A percentile compares a stretch with the other conserved stretches of the same genome.
Evolutionary conservation across 2,888 invertebrate species (phyloP).

Genomic region (Julus scanicus): DNA sequence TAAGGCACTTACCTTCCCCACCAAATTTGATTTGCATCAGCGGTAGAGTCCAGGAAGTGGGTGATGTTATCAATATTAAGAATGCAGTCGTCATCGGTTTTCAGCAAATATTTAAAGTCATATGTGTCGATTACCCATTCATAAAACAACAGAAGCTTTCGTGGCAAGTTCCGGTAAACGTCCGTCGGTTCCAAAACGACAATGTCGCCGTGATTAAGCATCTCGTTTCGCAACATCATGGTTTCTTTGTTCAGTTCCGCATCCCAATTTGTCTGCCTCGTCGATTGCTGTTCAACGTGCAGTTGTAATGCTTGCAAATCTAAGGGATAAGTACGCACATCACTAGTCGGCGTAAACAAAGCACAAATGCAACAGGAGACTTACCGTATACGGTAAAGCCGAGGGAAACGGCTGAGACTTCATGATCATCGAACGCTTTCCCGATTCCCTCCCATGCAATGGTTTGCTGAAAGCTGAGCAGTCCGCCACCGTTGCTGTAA

Average conservation of each 20-base stretch:
- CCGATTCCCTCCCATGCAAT: not conserved
- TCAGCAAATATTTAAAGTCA: not conserved
- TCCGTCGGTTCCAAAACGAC: constrained; percentile 52
- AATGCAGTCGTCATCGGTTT: constrained; percentile 26
- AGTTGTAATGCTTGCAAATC: not conserved
- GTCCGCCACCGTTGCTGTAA: not conserved
- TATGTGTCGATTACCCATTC: constrained; percentile 7
- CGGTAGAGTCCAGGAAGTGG: not conserved
- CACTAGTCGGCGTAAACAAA: not conserved
- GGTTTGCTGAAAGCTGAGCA: not conserved
- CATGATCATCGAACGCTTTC: not conserved
- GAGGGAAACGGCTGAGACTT: not conserved
- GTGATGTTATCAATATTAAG: not conserved
- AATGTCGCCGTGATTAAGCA: constrained; percentile 52
- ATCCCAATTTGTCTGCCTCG: not conserved
- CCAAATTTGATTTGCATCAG: constrained; percentile 32
- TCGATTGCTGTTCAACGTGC: not conserved
- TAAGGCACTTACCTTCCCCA: constrained; percentile 35
- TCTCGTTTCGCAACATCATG: not conserved
- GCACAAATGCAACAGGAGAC: not conserved
- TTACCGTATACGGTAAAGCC: not conserved
- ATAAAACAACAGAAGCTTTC: constrained; percentile 56
- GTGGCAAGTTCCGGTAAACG: constrained; percentile 56
- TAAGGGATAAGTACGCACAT: not conserved
- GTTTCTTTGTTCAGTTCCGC: not conserved